These are phyloP conservation scores for Drosophila bocqueti DNA, from an alignment of 1,140 invertebrate genomes.

Conservation along the genomic window DNA sequence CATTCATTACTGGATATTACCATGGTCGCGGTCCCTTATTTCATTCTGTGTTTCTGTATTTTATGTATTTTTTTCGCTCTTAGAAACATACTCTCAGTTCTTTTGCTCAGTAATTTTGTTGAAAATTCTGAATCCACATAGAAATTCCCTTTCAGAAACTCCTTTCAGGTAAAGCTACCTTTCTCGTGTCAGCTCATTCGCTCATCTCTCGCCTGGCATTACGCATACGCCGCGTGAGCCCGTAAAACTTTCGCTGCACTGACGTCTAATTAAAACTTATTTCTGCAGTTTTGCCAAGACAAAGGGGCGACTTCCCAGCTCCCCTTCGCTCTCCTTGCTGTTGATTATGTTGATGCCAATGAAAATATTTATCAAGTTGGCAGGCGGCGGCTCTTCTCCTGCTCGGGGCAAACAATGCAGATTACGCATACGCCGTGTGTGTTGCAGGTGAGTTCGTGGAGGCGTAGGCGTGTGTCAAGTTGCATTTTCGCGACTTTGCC, in stretches of 20 bases:
- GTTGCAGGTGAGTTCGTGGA: not conserved
- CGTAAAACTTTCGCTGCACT: conserved; percentile 55
- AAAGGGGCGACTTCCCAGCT: conserved; percentile 16
- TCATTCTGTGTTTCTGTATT: not conserved
- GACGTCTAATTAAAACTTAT: conserved; percentile 76
- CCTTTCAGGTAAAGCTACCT: not conserved
- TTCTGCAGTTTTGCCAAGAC: conserved; percentile 51
- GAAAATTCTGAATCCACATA: not conserved
- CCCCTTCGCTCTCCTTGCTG: not conserved
- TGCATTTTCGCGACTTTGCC: conserved; percentile 36
- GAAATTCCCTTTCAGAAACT: not conserved
- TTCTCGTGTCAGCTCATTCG: not conserved
- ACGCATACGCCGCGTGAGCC: conserved; percentile 60
- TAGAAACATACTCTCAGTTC: too few relatives aligned
- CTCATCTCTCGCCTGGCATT: conserved; percentile 40
- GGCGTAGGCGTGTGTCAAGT: conserved; percentile 48
- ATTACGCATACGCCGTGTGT: conserved; percentile 59
- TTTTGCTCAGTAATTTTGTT: too few relatives aligned
- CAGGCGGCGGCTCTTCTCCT: conserved; percentile 8
- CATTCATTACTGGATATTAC: not conserved
- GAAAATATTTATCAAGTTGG: conserved; percentile 75
- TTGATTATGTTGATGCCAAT: conserved; percentile 58
- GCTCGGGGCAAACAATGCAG: conserved; percentile 32
- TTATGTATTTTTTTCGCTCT: not conserved
- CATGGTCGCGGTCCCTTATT: too few relatives aligned